These are phyloP conservation scores for Thalassophryne amazonica DNA, from an alignment of 2,797 vertebrate species.

Conservation along the genomic window DNA sequence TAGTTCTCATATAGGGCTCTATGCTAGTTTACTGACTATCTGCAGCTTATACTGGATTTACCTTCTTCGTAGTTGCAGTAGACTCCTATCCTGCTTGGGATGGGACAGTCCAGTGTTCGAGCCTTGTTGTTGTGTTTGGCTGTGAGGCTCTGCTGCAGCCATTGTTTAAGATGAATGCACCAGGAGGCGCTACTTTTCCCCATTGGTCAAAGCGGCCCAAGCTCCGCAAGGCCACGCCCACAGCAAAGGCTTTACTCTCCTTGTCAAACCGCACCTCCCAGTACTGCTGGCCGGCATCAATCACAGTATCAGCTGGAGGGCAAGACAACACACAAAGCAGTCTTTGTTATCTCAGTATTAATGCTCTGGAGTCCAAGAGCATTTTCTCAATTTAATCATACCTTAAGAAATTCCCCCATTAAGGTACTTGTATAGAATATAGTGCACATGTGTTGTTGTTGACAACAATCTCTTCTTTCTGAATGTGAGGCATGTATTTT, in stretches of 20 bases:
- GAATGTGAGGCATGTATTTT: no score
- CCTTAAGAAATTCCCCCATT: no score
- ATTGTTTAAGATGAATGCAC: constrained; percentile 97
- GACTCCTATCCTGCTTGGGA: constrained; percentile 88
- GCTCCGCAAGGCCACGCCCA: constrained; percentile 87
- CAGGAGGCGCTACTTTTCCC: constrained; percentile 90
- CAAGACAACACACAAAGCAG: no score
- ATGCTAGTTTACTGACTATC: no score
- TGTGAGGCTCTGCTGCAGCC: constrained; percentile 95
- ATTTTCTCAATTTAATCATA: no score
- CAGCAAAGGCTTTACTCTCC: constrained; percentile 92
- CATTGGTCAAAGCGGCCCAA: constrained; percentile 93
- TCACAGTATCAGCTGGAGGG: constrained; percentile 89
- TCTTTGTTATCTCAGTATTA: no score
- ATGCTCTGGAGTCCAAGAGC: no score
- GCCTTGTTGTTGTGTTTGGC: constrained; percentile 98
- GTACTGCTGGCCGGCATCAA: constrained; percentile 90
- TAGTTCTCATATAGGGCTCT: no score
- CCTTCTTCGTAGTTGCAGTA: constrained; percentile 94
- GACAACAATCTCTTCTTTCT: no score
- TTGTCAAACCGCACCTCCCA: constrained; percentile 94
- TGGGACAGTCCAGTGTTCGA: constrained; percentile 85
- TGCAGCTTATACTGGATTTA: constrained; percentile 53
- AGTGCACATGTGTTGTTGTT: no score
- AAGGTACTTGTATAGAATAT: no score